Evolutionary conservation across 2,113 vertebrate genomes (phyloP).

Genomic region (Proteles cristata): DNA sequence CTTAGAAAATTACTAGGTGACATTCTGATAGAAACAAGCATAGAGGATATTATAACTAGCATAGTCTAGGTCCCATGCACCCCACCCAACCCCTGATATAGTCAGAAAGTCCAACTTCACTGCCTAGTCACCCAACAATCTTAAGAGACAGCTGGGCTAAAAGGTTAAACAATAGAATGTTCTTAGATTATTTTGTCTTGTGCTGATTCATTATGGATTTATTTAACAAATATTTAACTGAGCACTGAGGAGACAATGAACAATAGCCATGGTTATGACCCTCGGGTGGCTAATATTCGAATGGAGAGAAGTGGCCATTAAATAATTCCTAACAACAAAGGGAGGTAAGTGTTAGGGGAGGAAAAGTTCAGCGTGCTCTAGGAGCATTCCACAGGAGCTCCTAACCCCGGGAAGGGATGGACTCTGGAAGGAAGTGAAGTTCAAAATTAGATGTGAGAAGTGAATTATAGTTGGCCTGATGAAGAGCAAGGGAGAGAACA

Average conservation of each 20-base stretch:
- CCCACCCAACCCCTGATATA: not conserved
- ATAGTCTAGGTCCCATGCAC: not conserved
- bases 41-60: not conserved
- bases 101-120: not conserved
- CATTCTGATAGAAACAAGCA: not conserved
- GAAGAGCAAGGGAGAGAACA: not conserved
- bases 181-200: not conserved
- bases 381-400: not conserved
- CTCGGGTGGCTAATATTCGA: not conserved
- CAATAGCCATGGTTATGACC: no score
- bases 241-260: not conserved
- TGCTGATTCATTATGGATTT: not conserved
- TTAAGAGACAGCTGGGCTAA: not conserved
- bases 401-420: not conserved
- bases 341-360: not conserved
- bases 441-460: not conserved
- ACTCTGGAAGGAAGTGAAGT: not conserved
- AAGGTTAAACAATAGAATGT: not conserved
- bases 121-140: not conserved
- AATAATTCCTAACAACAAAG: not conserved
- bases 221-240: not conserved
- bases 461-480: not conserved
- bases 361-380: not conserved
- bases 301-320: not conserved
- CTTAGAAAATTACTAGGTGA: not conserved